These are phyloP conservation scores for Pteria penguin DNA, from an alignment of 2,888 invertebrate species.

Conservation along the genomic window DNA sequence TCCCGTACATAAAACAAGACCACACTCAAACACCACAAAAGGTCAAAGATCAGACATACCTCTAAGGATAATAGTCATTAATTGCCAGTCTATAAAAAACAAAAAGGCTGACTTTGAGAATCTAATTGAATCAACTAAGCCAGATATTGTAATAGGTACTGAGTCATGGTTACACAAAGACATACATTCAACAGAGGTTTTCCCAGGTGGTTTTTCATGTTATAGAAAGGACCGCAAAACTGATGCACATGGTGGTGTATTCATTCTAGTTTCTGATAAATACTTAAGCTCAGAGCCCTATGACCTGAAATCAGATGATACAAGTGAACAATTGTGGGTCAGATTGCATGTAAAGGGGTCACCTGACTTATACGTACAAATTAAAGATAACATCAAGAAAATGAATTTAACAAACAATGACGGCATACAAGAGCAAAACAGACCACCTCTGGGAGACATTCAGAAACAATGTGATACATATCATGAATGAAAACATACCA, in stretches of 20 bases:
- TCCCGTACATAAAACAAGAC: background rate
- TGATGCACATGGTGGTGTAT: background rate
- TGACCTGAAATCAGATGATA: background rate
- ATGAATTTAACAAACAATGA: too few species aligned
- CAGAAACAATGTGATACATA: conserved; percentile 14
- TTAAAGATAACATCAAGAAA: too few species aligned
- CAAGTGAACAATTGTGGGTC: background rate
- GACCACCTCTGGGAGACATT: conserved; percentile 21
- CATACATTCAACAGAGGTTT: conserved; percentile 1
- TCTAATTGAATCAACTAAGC: background rate
- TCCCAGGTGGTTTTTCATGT: background rate
- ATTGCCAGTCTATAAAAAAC: conserved; percentile 5
- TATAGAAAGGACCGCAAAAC: conserved; percentile 1
- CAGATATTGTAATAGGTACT: background rate
- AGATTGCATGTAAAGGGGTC: background rate
- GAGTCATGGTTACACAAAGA: background rate
- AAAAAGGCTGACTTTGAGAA: background rate
- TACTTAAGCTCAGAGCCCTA: background rate
- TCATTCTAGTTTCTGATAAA: background rate
- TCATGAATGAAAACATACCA: conserved; percentile 29
- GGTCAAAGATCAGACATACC: background rate
- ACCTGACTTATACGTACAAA: conserved; percentile 8
- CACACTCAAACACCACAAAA: background rate
- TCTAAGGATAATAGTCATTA: background rate
- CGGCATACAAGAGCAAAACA: too few species aligned